Percentiles rank a stretch among this genome's conserved stretches.
Conservation (phyloP, 1,140 invertebrate genomes). For the Batillaria attramentaria region DNA sequence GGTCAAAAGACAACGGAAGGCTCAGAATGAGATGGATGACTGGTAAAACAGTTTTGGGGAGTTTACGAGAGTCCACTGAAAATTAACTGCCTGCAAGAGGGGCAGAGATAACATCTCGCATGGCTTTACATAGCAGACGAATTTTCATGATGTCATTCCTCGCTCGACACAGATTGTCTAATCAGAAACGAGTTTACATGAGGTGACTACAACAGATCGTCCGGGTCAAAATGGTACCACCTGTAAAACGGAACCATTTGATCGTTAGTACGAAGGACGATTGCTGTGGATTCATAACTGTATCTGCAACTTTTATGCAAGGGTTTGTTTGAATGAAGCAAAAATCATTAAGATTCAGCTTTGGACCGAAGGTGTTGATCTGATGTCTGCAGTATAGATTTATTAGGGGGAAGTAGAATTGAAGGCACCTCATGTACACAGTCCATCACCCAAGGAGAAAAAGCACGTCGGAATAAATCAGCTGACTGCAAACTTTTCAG, state of each 20-base stretch:
- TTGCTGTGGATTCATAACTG: neutral
- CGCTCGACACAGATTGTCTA: too few species aligned
- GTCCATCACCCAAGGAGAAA: too few species aligned
- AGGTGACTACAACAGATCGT: neutral
- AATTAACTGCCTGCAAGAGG: neutral
- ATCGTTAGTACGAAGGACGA: neutral
- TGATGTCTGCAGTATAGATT: neutral
- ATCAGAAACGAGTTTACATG: conserved; percentile 17
- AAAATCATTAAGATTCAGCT: neutral
- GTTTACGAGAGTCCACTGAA: neutral
- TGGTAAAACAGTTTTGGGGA: neutral
- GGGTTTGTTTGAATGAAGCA: neutral
- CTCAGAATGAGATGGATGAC: neutral
- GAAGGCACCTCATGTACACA: too few species aligned
- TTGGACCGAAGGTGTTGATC: neutral
- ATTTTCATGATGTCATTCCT: neutral
- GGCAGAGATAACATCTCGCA: neutral
- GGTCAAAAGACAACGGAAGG: neutral
- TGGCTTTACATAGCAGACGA: conserved; percentile 11
- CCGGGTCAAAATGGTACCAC: neutral
- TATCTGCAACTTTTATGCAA: neutral
- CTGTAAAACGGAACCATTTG: neutral
- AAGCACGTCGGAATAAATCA: too few species aligned
- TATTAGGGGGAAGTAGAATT: neutral
- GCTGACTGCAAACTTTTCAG: too few species aligned